Evolutionary conservation across 2,113 vertebrate species (phyloP), one percentile per base, ranked within the genome.

Genomic region (Tetrao urogallus): DNA sequence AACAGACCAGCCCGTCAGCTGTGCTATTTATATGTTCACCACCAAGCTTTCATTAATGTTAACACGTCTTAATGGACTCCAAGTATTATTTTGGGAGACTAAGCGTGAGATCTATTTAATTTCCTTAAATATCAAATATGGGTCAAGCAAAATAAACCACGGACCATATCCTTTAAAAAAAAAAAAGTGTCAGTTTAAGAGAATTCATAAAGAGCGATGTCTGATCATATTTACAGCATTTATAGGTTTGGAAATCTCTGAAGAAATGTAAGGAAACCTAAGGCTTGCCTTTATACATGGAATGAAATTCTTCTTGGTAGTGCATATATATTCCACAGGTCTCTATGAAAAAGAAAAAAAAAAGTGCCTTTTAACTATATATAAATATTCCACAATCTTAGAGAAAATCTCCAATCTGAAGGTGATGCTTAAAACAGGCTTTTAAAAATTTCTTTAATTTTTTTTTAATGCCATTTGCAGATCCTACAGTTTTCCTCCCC

Each of bases 401-500:
- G 91, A 92, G 95, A 97, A 96, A 97, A 93, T 90, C 86, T 95
- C 89, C 90, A 94, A 45, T 96, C 96, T 89, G 95, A 90, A 93
- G 91, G 92, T 96, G 96, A 97, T 97, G 82, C 48, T 97, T 95
- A 95, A 97, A 97, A 94, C 95, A 95, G 95, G 74, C 70, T 93
- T 75, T 91, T 89, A 80, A 94, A 95, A 38, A 38, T 15, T 2
- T 82, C 76, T 84, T 89, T 47, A 30, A 40, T 40, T 92, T 96
- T 96, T 95, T 95, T 95, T 38, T 89, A 96, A 95, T 85, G 90
- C 18, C 80, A 89, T 81, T 97, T 97, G 83, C 96, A 98, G 96
- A 94, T 90, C 95, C 94, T 96, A 61, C 70, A 11, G 92, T 97
- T 97, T 97, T 86, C 86, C 79, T 94, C 5, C 92, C 82, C 66